These are phyloP conservation scores for Bucco capensis DNA, from an alignment of 2,113 vertebrate species.

Conservation along the genomic window DNA sequence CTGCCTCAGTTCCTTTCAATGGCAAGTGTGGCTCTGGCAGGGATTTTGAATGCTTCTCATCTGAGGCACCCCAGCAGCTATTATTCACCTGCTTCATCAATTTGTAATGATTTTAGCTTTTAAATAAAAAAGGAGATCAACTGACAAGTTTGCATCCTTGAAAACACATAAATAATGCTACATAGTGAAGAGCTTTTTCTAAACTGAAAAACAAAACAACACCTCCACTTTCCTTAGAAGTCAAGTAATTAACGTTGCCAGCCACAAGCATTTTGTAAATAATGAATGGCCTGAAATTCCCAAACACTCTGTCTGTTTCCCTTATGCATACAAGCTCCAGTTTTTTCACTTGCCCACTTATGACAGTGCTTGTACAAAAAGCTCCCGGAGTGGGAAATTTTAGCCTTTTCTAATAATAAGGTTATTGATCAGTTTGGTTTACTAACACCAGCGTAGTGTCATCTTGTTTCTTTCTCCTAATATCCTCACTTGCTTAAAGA, in stretches of 20 bases:
- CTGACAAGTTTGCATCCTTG: not conserved
- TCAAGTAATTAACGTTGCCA: not conserved
- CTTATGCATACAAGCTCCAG: not conserved
- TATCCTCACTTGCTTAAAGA: slow-evolving; percentile 40
- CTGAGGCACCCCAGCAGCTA: not conserved
- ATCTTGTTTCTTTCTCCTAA: slow-evolving; percentile 30
- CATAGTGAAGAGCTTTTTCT: not conserved
- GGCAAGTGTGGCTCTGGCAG: not conserved
- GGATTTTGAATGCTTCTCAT: slow-evolving; percentile 20
- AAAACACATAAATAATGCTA: slow-evolving; percentile 42
- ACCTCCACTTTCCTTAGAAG: slow-evolving; percentile 3
- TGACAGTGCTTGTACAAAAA: not conserved
- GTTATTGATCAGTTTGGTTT: slow-evolving; percentile 40
- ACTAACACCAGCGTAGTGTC: not conserved
- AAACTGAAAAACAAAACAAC: not conserved
- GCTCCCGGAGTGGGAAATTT: not conserved
- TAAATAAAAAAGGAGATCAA: slow-evolving; percentile 51
- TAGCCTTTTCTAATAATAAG: slow-evolving; percentile 17
- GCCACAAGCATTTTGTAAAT: slow-evolving; percentile 46
- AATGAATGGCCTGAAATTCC: slow-evolving; percentile 35
- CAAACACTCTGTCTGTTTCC: not conserved
- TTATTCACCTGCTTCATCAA: slow-evolving; percentile 35
- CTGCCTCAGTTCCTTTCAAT: slow-evolving; percentile 4
- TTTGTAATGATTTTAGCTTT: slow-evolving; percentile 38
- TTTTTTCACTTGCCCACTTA: not conserved